Base-by-base conservation (phyloP, 2,797 vertebrate species). In the Erpetoichthys calabaricus region DNA sequence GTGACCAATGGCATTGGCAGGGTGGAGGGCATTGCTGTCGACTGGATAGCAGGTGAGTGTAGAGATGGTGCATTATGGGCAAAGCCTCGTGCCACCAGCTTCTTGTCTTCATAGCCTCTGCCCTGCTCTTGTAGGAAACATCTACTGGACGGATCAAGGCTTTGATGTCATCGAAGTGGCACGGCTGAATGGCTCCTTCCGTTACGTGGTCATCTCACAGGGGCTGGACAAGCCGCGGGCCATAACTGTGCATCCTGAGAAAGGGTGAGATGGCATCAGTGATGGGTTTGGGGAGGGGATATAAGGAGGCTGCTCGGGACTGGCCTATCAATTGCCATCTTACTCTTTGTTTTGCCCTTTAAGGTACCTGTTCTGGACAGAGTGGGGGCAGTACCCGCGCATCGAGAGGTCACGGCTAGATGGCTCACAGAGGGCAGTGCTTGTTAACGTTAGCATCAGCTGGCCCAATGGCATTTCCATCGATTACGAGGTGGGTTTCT, bases 111-210 rank as follows among this genome's bases (percentile, higher is more conserved):
- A 25, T 25, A 25, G 25, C 25, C 25, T 25, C 25, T 25, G 25
- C 4, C 63, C 3, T 62, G 53, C 44, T 57, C 66, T 63, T 49
- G 45, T 66, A 98, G 94, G 93, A 63, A 98, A 98, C 71, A 98
- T 98, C 74, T 98, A 98, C 76, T 98, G 94, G 94, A 98, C 94
- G 0, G 94, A 98, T 68, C 94, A 98, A 73, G 94, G 94, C 58
- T 98, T 98, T 2, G 94, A 98, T 0, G 94, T 98, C 58, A 98
- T 98, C 1, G 94, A 98, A 70, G 94, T 98, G 9, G 91, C 94
- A 61, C 78, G 94, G 65, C 85, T 98, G 57, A 98, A 98, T 0
- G 94, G 94, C 41, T 98, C 93, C 43, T 98, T 98, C 82, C 92
- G 94, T 63, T 97, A 97, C 0, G 94, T 98, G 57, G 93, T 98